Conservation (phyloP, 2,888 invertebrate species). For the Mesorhabditis belari region DNA sequence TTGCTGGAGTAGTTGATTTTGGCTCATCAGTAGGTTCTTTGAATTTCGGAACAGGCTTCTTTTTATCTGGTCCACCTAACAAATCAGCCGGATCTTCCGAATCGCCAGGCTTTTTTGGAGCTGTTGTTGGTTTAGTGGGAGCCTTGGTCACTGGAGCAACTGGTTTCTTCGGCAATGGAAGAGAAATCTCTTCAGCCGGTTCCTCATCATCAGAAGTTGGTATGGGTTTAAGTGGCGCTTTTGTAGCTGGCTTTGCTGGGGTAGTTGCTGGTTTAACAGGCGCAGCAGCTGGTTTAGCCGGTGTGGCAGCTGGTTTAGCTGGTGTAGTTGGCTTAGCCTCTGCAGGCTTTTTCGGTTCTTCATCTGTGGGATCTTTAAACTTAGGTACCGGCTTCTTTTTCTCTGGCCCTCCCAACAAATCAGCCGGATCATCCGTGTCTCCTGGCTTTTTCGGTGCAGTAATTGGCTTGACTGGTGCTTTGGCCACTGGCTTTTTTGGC, state of each 20-base stretch:
- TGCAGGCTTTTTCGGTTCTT: neutral
- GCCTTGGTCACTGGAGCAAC: neutral
- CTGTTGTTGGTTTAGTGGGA: neutral
- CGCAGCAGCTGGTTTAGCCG: conserved; percentile 10
- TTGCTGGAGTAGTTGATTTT: conserved; percentile 4
- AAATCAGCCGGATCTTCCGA: too few species aligned
- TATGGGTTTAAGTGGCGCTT: conserved; percentile 3
- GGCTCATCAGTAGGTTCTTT: too few species aligned
- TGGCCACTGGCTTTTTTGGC: conserved; percentile 1
- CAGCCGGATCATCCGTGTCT: conserved; percentile 22
- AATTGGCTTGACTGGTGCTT: conserved; percentile 9
- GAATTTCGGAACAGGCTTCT: too few species aligned
- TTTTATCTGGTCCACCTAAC: too few species aligned
- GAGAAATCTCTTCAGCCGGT: neutral
- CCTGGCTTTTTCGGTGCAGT: conserved; percentile 4
- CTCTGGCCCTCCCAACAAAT: conserved; percentile 15
- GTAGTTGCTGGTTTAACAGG: conserved; percentile 10
- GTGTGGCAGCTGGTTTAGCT: conserved; percentile 2
- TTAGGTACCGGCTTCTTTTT: conserved; percentile 14
- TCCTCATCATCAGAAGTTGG: conserved; percentile 6
- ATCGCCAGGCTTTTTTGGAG: too few species aligned
- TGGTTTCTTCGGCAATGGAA: conserved; percentile 4
- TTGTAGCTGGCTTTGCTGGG: conserved; percentile 5
- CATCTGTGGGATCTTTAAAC: neutral
- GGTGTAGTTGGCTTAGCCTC: conserved; percentile 7